Base-by-base conservation (phyloP, 2,113 vertebrate species). In the Triplophysa dalaica region DNA sequence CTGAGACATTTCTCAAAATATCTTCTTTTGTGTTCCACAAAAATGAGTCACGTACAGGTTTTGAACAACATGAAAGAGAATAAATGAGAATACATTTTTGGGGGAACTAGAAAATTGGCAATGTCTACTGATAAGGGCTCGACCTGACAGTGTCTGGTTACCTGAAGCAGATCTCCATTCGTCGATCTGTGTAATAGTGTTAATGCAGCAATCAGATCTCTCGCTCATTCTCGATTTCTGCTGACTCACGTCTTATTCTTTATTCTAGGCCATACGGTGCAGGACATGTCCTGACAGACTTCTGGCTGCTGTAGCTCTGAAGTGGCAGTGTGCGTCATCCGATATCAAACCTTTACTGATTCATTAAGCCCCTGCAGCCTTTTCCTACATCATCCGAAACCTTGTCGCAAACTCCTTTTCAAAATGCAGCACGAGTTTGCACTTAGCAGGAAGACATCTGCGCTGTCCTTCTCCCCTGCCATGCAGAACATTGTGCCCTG, bases 191-290 rank as follows among this genome's bases (percentile, higher is more conserved):
- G 17, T 58, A 2, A n/a, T 48, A 21, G 58, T 48, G 58, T 48
- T 63, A 75, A 61, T 62, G 58, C n/a, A 60, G 8, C 16, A n/a
- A 61, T 63, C 45, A 29, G 17, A 56, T 50, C 78, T 16, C 61
- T 77, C 58, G 84, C 83, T 86, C 85, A 80, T 62, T 86, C 83
- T 79, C 70, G 79, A 68, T 85, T 88, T 81, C 85, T 86, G 80
- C 86, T 86, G 69, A 81, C 83, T 85, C 64, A 70, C 75, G 76
- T 73, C 72, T 52, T 21, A 83, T 75, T n/a, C 21, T 82, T 48
- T 26, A 65, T 38, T 50, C 73, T 26, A 61, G 61, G 45, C 38
- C 29, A 24, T 41, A 64, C 50, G 14, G 56, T 62, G 11, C 17
- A 13, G 10, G 63, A 24, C 52, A 22, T 60, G 77, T 69, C 80